Evolutionary conservation across 2,888 invertebrate genomes (phyloP).

Genomic region (Tubulanus polymorphus): DNA sequence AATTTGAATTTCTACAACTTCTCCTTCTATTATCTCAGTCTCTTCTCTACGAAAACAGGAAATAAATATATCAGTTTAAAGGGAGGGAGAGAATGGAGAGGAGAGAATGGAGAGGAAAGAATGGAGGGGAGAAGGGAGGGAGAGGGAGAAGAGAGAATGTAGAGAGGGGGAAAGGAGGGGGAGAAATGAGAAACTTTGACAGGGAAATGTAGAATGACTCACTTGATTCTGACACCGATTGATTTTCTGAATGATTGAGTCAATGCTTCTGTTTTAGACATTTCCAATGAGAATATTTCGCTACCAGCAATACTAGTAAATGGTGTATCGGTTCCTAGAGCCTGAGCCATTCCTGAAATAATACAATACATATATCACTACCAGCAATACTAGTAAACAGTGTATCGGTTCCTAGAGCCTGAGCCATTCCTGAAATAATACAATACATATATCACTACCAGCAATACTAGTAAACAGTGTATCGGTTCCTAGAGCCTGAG

Average conservation of each 20-base stretch:
- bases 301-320: conserved; percentile 98
- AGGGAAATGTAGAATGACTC: conserved; percentile 45
- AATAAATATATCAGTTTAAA: background rate
- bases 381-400: conserved; percentile 99
- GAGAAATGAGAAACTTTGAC: background rate
- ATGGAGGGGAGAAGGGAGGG: conserved; percentile 9
- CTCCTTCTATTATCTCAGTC: conserved; percentile 97
- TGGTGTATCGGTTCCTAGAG: conserved; percentile 89
- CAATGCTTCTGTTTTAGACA: conserved; percentile 98
- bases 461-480: too few relatives aligned
- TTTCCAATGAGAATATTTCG: conserved; percentile 96
- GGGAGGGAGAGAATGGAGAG: background rate
- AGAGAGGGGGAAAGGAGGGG: too few relatives aligned
- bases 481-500: too few relatives aligned
- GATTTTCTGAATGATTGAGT: conserved; percentile 91
- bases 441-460: too few relatives aligned
- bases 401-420: conserved; percentile 87
- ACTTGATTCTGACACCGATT: conserved; percentile 93
- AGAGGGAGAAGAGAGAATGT: conserved; percentile 4
- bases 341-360: conserved; percentile 69
- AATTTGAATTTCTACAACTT: conserved; percentile 95
- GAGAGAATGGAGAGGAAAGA: conserved; percentile 8
- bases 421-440: conserved; percentile 75
- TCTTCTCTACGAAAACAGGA: conserved; percentile 69
- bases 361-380: conserved; percentile 85